Evolutionary conservation across 2,888 invertebrate species (phyloP).

Genomic region (Blastobasis lacticolella): DNA sequence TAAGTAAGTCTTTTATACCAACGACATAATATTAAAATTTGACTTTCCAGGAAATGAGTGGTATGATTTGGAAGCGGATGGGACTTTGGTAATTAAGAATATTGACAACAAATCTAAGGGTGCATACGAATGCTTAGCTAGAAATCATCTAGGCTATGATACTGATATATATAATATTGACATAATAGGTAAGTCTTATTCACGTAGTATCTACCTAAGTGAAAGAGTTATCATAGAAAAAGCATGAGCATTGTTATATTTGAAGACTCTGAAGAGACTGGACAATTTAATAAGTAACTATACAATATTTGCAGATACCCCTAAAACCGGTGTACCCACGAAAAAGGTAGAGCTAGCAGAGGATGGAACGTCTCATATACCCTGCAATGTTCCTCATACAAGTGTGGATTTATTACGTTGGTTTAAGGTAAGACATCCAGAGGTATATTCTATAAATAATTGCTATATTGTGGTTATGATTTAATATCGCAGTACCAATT

Average conservation of each 20-base stretch:
- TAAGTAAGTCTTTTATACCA: too few species aligned
- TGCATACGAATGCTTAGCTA: constrained; percentile 31
- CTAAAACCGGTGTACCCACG: constrained; percentile 10
- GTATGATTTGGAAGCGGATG: constrained; percentile 32
- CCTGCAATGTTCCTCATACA: constrained; percentile 27
- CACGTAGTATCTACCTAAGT: not conserved
- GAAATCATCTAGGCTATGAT: constrained; percentile 26
- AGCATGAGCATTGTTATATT: too few species aligned
- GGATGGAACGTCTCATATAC: constrained; percentile 19
- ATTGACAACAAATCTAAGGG: constrained; percentile 24
- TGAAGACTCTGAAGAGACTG: too few species aligned
- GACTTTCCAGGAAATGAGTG: constrained; percentile 30
- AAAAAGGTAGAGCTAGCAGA: constrained; percentile 16
- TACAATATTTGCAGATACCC: constrained; percentile 23
- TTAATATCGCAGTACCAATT: too few species aligned
- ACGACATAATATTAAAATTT: too few species aligned
- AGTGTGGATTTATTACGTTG: constrained; percentile 29
- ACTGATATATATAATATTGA: constrained; percentile 22
- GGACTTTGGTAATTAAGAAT: constrained; percentile 34
- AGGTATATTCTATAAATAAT: too few species aligned
- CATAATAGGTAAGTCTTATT: constrained; percentile 28
- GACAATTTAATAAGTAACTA: too few species aligned
- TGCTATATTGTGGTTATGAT: too few species aligned
- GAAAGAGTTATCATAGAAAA: too few species aligned
- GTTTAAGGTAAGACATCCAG: constrained; percentile 34